Conservation (phyloP, 2,888 invertebrate genomes). For the Microdon myrmicae region DNA sequence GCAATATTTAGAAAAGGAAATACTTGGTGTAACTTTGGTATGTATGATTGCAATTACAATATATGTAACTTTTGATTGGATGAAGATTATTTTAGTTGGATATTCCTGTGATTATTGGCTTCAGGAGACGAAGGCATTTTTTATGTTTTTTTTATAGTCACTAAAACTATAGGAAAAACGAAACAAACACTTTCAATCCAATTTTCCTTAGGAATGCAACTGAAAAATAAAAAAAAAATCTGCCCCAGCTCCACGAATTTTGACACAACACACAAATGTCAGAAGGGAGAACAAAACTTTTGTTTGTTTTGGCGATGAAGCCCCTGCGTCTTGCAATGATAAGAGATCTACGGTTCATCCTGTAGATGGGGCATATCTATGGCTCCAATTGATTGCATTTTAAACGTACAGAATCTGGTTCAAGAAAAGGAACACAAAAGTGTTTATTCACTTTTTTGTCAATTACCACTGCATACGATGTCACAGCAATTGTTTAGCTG, state of each 20-base stretch:
- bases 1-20: not conserved
- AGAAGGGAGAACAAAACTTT: conserved; percentile 9
- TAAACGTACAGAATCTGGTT: too few relatives aligned
- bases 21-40: conserved; percentile 8
- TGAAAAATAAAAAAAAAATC: conserved; percentile 42
- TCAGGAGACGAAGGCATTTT: conserved; percentile 16
- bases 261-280: conserved; percentile 37
- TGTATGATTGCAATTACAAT: conserved; percentile 14
- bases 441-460: too few relatives aligned
- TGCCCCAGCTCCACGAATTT: conserved; percentile 31
- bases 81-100: conserved; percentile 2
- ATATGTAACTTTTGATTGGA: not conserved
- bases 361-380: too few relatives aligned
- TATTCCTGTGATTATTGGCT: not conserved
- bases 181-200: conserved; percentile 12
- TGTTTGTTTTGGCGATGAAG: too few relatives aligned
- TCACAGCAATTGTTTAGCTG: not conserved
- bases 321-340: too few relatives aligned
- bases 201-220: conserved; percentile 27
- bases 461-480: too few relatives aligned
- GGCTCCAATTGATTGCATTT: too few relatives aligned
- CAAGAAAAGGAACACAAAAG: not conserved
- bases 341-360: too few relatives aligned
- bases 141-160: not conserved
- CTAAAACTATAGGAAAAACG: conserved; percentile 4